Conservation (phyloP, 2,797 vertebrate genomes). For the Oreochromis mossambicus region DNA sequence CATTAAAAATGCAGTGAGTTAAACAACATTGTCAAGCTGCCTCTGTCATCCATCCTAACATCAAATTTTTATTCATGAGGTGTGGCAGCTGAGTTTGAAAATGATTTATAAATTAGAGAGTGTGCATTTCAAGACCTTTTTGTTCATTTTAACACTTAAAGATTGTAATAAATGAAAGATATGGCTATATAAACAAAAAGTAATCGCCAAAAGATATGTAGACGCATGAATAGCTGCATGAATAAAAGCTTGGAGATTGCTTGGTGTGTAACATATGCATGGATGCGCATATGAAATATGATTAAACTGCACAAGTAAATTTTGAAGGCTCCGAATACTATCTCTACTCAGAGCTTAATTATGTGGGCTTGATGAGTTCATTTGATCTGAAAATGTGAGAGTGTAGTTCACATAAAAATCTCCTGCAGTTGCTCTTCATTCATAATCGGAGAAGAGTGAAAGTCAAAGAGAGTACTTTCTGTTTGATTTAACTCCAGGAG, state of each 20-base stretch:
- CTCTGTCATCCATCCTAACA: neutral
- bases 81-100: neutral
- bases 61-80: neutral
- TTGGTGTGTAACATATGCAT: neutral
- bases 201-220: neutral
- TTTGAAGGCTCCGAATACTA: neutral
- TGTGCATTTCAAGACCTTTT: neutral
- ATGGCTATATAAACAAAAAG: neutral
- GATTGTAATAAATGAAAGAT: neutral
- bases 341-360: neutral
- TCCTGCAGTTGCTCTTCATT: neutral
- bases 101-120: neutral
- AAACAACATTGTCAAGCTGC: conserved; percentile 4
- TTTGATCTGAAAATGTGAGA: neutral
- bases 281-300: neutral
- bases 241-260: neutral
- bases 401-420: neutral
- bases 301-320: neutral
- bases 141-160: neutral
- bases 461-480: neutral
- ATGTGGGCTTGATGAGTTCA: neutral
- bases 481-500: neutral
- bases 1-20: conserved; percentile 36
- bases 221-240: neutral
- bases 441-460: neutral